Evolutionary conservation across 2,888 invertebrate species (phyloP), one percentile per base, ranked within the genome.

Genomic region (Criorhina ranunculi): DNA sequence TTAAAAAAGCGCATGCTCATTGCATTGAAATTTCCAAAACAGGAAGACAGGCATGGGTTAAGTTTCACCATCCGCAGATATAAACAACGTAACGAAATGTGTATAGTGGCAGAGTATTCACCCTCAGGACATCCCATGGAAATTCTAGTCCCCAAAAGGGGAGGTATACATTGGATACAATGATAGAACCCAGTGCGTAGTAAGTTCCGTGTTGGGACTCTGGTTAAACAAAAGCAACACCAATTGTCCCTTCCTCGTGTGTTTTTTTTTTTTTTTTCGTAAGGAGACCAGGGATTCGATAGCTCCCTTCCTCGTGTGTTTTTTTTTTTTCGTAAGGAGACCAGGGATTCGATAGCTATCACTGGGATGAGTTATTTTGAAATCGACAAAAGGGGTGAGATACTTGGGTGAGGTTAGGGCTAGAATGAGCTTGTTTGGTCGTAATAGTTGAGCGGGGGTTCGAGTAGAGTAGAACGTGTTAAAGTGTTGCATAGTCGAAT

Each of bases 1-100:
- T 83, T 83, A 64, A 55, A 75, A n/a, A 35, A 15, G 79, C 83
- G 83, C 83, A 83, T 69, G 83, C 64, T 57, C 73, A 19, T 15
- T 69, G 55, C 67, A 67, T 66, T 67, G 24, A 60, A 77, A 59
- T 60, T 31, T 49, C 35, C 19, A 40, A n/a, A 6, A 46, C 11
- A 29, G n/a, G n/a, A 37, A 37, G 44, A 6, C 1, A 9, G 44
- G 8, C 3, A 5, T 8, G 29, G 51, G 17, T 24, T 11, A 33
- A 60, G 49, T 51, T 67, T 67, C 24, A 19, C 24, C 24, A 42
- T 73, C 51, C 73, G 42, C 51, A 44, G 29, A 60, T 42, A 42
- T 59, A 51, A 59, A 76, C 59, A 60, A 51, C 51, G 15, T 33
- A 51, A 67, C 31, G 35, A 31, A 24, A 76, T 42, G 69, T 70